Base-by-base conservation (phyloP, 2,113 vertebrate genomes). In the Callionymus lyra region DNA sequence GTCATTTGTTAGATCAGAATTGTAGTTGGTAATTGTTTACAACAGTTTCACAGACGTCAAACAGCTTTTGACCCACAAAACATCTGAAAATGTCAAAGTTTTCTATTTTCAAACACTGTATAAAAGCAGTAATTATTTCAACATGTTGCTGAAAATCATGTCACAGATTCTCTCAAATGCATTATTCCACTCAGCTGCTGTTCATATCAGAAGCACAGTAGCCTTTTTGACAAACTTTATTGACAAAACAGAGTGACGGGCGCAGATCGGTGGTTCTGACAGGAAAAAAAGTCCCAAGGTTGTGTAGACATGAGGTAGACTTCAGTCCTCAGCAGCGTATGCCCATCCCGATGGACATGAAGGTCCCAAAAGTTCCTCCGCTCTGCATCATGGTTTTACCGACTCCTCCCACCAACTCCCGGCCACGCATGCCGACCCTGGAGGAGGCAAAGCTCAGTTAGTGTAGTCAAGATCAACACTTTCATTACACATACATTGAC, bases 301-400 rank as follows among this genome's bases (percentile, higher is more conserved):
- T 62, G 44, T 50, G 27, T 31, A 14, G 8, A 13, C 31, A 27
- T 27, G 16, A 13, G 31, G 27, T 10, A 0, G 6, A 0, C 37
- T 9, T 9, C 13, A 1, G 2, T 15, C 10, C 1, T 54, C 63
- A 98, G 85, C 94, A 97, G 65, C 95, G 87, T 73, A 98, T 98
- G 31, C 93, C 94, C 94, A 98, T 99, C 1, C 95, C 94, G 8
- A 99, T 98, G 36, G 95, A 84, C 95, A 98, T 97, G 82, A 98
- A 97, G 2, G 92, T 98, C 21, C 95, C 94, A 46, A 99, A 99
- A 0, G 94, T 99, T 38, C 95, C 94, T 1, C 95, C 93, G 1
- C 95, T 99, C 47, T 99, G 94, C 92, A 97, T 89, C 95, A 98
- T 99, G 16, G 94, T 98, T 85, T 97, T 99, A 38, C 94, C 94